Percentiles rank a stretch among this genome's conserved stretches.
phyloP scores from a whole-genome alignment of 2,113 vertebrate species.

The Larimichthys polyactis region DNA sequence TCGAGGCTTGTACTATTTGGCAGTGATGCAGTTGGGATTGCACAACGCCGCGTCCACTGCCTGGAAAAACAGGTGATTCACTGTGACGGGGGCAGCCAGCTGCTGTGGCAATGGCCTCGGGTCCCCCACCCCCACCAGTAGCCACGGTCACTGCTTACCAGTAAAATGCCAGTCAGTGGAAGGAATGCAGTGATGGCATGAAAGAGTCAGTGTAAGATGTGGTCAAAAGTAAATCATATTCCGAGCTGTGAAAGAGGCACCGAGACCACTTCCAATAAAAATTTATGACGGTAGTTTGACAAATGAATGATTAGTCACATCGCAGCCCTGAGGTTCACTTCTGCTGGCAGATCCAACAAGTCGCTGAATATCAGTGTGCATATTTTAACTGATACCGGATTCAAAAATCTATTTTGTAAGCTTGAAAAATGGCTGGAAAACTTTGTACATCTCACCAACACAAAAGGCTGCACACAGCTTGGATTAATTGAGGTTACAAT shows the following conservation, averaged over 20 bases:
- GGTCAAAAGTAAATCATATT: constrained; percentile 30
- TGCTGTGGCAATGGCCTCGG: constrained; percentile 16
- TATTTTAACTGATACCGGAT: neutral
- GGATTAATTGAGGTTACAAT: neutral
- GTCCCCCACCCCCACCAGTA: neutral
- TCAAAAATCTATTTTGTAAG: neutral
- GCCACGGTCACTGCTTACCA: constrained; percentile 25
- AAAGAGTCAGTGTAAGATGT: constrained; percentile 25
- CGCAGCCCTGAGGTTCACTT: neutral
- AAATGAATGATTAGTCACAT: constrained; percentile 2
- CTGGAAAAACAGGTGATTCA: constrained; percentile 58
- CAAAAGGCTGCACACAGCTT: neutral
- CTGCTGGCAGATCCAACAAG: neutral
- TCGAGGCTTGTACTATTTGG: constrained; percentile 30
- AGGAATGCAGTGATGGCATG: constrained; percentile 37
- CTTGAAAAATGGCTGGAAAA: neutral
- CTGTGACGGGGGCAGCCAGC: constrained; percentile 34
- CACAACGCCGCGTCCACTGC: constrained; percentile 11
- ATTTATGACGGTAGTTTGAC: neutral
- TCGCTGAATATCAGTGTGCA: neutral
- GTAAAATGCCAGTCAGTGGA: constrained; percentile 50
- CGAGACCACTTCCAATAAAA: neutral
- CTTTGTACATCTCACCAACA: neutral
- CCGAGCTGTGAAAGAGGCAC: constrained; percentile 6
- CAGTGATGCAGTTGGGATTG: constrained; percentile 27